These are phyloP conservation scores for Omphaloscelis lunosa DNA, from an alignment of 2,888 invertebrate genomes.

Conservation along the genomic window DNA sequence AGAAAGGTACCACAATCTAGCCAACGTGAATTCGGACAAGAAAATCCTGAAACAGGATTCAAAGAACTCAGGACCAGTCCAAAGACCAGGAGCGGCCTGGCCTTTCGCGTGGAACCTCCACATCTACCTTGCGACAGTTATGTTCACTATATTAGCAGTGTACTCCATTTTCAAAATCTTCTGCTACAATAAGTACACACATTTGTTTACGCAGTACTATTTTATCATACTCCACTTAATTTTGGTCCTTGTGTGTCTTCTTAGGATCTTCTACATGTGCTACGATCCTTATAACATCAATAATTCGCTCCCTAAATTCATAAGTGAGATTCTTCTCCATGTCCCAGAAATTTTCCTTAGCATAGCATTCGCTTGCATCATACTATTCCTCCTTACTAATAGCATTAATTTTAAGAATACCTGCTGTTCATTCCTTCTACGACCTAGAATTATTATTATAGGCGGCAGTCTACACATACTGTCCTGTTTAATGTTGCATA, in stretches of 20 bases:
- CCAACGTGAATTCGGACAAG: conserved; percentile 90
- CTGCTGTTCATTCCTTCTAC: conserved; percentile 93
- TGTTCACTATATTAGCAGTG: conserved; percentile 95
- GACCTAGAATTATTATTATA: conserved; percentile 94
- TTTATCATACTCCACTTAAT: conserved; percentile 96
- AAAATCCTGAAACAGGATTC: conserved; percentile 85
- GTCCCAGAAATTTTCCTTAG: conserved; percentile 96
- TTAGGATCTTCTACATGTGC: conserved; percentile 96
- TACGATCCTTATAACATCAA: conserved; percentile 98
- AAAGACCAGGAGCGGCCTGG: conserved; percentile 92
- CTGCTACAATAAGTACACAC: conserved; percentile 96
- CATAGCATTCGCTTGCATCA: conserved; percentile 96
- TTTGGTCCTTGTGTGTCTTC: conserved; percentile 94
- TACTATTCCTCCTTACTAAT: conserved; percentile 95
- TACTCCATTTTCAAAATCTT: conserved; percentile 96
- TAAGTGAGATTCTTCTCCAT: conserved; percentile 95
- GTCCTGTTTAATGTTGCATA: conserved; percentile 95
- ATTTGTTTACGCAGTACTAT: conserved; percentile 96
- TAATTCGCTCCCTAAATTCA: conserved; percentile 93
- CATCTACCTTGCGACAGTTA: conserved; percentile 96
- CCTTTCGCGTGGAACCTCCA: conserved; percentile 97
- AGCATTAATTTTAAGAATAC: conserved; percentile 94
- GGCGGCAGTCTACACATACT: conserved; percentile 95
- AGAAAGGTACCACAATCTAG: conserved; percentile 90
- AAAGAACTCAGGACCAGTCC: conserved; percentile 83